Evolutionary conservation across 2,888 invertebrate genomes (phyloP), one percentile per base, ranked within the genome.

Genomic region (Oegoconia quadripuncta): DNA sequence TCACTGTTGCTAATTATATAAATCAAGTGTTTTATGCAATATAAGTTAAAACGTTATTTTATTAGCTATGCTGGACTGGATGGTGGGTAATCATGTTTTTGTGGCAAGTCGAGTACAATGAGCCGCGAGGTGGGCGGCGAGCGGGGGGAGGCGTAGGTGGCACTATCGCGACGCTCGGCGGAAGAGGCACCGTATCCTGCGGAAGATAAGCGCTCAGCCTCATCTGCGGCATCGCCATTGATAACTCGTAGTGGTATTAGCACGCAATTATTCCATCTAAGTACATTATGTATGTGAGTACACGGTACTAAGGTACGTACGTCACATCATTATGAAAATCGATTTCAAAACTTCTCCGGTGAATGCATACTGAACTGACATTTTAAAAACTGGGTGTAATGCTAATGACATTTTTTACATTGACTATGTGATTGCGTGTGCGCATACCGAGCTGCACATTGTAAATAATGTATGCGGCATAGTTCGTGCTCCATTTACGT

Each of bases 401-500:
- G 72, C 71, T 74, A 79, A 77, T 77, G 74, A 63, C 63, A 75
- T 71, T 80, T 74, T 78, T 80, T 69, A 55, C 63, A 62, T 57
- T 48, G 51, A 48, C 52, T 58, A 55, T 67, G 64, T 66, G 68
- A 71, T 80, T 80, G 84, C 83, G 76, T 70, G 71, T 58, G 71
- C 76, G 74, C 81, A 77, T 74, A 66, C 74, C 61, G 48, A 59
- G 48, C 53, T 55, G 59, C 59, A 59, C 66, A 65, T 65, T 64
- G 70, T 70, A 64, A 66, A 71, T 75, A 67, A 67, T 74, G 68
- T 67, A 75, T 74, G 74, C 72, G 60, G 72, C 74, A 73, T 72
- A 70, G 71, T 77, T 81, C 55, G 73, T 78, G 84, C 80, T 83
- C 83, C 64, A 84, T 80, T 83, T 80, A 74, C 73, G 69, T 78